Evolutionary conservation across 37 sponge, comb jelly and placozoan species (phyloP), one percentile per base, ranked within the genome.

Genomic region (Ianthella basta): DNA sequence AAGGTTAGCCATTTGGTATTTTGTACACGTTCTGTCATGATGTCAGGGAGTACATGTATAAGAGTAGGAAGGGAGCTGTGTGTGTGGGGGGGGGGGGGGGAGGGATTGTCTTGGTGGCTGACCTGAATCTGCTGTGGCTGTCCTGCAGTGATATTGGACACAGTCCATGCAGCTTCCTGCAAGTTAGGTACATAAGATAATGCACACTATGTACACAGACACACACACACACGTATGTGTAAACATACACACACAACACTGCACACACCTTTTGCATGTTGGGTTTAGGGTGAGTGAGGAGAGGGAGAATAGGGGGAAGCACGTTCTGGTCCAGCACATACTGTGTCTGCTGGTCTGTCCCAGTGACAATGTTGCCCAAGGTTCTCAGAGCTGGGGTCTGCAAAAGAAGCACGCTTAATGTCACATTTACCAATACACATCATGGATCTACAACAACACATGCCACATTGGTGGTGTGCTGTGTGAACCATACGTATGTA

Each of bases 121-220:
- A 91, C 83, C 87, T 95, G 92, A 39, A 96, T 96, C 80, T 98
- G 96, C 32, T 70, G 32, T 12, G 88, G 83, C 21, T 91, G 93
- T 0, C 99, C 99, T 16, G 97, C 99, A 27, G 99, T 97, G 85
- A 99, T 96, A 87, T 99, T 99, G 84, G 99, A 99, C 39, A 99
- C 84, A 40, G 97, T 95, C 99, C 99, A 99, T 27, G 97, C 99
- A 13, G 97, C 94, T 64, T 99, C 99, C 93, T 95, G 79, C 0
- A 18, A 34, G 13, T n/a, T 20, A 59, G 15, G 33, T 21, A 30
- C 30, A 57, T 30, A 79, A 66, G 19, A 50, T 79, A 33, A 30
- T 23, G 34, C 20, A 14, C 30, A 80, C 44, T 82, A 23, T 10
- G 55, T 27, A 32, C 34, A 14, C 25, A 40, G 15, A 40, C 23